These are phyloP conservation scores for Halocaridina rubra DNA, from an alignment of 2,888 invertebrate genomes.

Conservation along the genomic window DNA sequence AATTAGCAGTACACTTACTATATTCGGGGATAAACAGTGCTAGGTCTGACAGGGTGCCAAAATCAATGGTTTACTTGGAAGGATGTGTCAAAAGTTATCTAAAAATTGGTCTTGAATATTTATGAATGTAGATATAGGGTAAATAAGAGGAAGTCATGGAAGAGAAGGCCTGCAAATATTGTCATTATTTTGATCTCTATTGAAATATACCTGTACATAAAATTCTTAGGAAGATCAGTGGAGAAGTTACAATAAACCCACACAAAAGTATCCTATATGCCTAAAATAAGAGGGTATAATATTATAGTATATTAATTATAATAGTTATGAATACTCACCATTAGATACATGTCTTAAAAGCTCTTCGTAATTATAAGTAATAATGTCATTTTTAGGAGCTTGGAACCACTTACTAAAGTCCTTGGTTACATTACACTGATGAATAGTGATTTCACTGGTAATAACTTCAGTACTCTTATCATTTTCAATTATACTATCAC, in stretches of 20 bases:
- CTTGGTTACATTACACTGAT: conserved; percentile 21
- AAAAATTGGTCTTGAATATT: no score
- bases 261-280: neutral
- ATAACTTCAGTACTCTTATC: conserved; percentile 1
- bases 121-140: no score
- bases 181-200: neutral
- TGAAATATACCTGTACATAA: neutral
- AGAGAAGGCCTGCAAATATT: neutral
- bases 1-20: no score
- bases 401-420: conserved; percentile 54
- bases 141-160: neutral
- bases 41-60: no score
- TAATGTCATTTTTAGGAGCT: conserved; percentile 54
- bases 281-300: no score
- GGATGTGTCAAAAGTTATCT: no score
- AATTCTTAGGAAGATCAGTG: neutral
- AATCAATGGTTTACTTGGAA: no score
- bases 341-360: conserved; percentile 56
- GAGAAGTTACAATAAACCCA: neutral
- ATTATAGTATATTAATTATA: no score
- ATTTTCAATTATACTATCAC: conserved; percentile 16
- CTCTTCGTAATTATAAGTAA: conserved; percentile 57
- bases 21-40: no score
- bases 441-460: conserved; percentile 26
- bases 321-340: conserved; percentile 39